Percentiles rank a stretch among this genome's conserved stretches.
Conservation (phyloP, 2,888 invertebrate species). For the Sminthurinus aureus region DNA sequence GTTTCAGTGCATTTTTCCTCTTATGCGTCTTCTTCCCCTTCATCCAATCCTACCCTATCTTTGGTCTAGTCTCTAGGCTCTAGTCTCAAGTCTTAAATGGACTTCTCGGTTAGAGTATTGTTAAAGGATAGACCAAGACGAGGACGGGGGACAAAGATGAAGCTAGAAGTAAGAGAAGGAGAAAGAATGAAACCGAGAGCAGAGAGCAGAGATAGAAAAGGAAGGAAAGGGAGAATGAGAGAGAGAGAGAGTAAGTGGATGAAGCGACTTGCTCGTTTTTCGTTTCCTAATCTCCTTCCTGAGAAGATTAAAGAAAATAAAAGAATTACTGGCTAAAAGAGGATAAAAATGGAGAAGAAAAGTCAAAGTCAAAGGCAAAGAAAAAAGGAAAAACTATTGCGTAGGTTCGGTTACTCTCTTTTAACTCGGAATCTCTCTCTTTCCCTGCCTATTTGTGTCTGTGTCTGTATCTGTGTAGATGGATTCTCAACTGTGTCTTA, state of each 20-base stretch:
- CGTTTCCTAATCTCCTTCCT: conserved; percentile 35
- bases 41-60: not conserved
- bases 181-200: not conserved
- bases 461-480: not conserved
- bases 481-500: not conserved
- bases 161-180: not conserved
- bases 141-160: not conserved
- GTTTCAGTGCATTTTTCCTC: not conserved
- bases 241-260: not conserved
- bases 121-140: not conserved
- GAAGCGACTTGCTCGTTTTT: conserved; percentile 1
- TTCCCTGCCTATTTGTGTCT: not conserved
- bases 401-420: conserved; percentile 14
- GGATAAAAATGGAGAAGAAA: conserved; percentile 6
- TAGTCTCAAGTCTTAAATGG: not conserved
- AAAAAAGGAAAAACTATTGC: conserved; percentile 17
- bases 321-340: conserved; percentile 13
- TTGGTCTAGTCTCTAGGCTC: not conserved
- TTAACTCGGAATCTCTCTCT: not conserved
- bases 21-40: conserved; percentile 2
- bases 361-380: not conserved
- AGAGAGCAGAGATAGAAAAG: not conserved
- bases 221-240: not conserved
- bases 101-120: not conserved
- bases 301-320: conserved; percentile 36